A percentile compares a stretch with the other conserved stretches of the same genome.
Evolutionary conservation across 2,888 invertebrate genomes (phyloP).

Genomic region (Plutella xylostella): DNA sequence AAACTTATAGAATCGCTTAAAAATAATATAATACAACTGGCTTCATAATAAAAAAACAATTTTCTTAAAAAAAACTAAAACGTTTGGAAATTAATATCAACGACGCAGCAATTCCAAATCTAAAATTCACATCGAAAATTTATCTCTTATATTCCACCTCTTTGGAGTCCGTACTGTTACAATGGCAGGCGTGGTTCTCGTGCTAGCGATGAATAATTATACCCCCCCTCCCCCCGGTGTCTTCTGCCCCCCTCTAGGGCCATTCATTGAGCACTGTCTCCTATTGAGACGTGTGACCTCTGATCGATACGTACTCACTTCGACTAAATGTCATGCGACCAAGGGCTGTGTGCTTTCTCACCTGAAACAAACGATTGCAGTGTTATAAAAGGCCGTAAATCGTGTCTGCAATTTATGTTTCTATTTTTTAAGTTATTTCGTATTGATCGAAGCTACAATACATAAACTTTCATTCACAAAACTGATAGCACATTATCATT

Average conservation of each 20-base stretch:
- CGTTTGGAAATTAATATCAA: too few relatives aligned
- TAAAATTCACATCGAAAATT: neutral
- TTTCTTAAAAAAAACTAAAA: too few relatives aligned
- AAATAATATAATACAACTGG: too few relatives aligned
- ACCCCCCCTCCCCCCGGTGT: slow-evolving; percentile 27
- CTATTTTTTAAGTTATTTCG: too few relatives aligned
- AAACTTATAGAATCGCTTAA: too few relatives aligned
- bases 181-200: slow-evolving; percentile 61
- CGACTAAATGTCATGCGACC: neutral
- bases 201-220: slow-evolving; percentile 60
- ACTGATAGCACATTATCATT: neutral
- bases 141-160: slow-evolving; percentile 1
- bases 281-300: slow-evolving; percentile 48
- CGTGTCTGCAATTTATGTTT: too few relatives aligned
- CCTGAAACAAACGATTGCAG: too few relatives aligned
- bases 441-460: too few relatives aligned
- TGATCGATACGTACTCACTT: slow-evolving; percentile 22
- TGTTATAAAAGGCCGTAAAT: too few relatives aligned
- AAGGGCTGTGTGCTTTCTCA: too few relatives aligned
- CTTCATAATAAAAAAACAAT: too few relatives aligned
- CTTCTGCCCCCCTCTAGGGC: slow-evolving; percentile 26
- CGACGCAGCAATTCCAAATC: too few relatives aligned
- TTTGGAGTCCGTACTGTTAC: slow-evolving; percentile 23
- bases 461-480: neutral
- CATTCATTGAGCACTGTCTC: slow-evolving; percentile 61